Evolutionary conservation across 1,140 invertebrate species (phyloP).

Genomic region (Musca domestica): DNA sequence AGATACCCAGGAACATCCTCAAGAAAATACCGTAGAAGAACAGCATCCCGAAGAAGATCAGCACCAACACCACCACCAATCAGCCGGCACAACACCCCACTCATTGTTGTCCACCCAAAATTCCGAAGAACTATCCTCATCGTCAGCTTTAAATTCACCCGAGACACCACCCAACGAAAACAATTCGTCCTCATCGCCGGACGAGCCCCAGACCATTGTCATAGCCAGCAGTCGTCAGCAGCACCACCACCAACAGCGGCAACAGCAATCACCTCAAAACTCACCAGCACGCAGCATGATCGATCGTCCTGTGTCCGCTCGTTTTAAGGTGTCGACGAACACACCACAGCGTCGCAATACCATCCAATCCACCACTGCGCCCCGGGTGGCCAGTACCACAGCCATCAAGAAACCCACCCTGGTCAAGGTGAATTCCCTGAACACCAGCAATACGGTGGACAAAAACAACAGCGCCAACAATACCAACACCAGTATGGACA

Average conservation of each 20-base stretch:
- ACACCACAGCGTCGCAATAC: constrained; percentile 39
- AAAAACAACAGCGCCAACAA: constrained; percentile 11
- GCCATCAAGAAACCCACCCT: constrained; percentile 41
- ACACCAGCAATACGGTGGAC: neutral
- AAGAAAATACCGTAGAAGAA: constrained; percentile 9
- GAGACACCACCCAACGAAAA: constrained; percentile 29
- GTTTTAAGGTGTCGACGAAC: constrained; percentile 38
- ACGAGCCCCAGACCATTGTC: constrained; percentile 42
- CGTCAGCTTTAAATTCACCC: constrained; percentile 23
- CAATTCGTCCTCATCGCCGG: constrained; percentile 46
- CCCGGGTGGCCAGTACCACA: constrained; percentile 31
- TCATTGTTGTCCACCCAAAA: constrained; percentile 5
- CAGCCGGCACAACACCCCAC: no score
- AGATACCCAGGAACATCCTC: constrained; percentile 26
- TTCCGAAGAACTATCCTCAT: constrained; percentile 7
- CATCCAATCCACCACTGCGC: constrained; percentile 33
- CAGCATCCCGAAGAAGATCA: neutral
- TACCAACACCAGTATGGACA: constrained; percentile 21
- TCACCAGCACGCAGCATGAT: constrained; percentile 34
- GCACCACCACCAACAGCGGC: constrained; percentile 28
- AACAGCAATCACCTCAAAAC: constrained; percentile 27
- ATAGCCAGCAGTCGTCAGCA: constrained; percentile 28
- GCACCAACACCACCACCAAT: neutral
- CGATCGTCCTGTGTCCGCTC: constrained; percentile 44
- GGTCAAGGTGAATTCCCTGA: constrained; percentile 45